Conservation (phyloP, 2,113 vertebrate genomes). For the Charadrius vociferus region DNA sequence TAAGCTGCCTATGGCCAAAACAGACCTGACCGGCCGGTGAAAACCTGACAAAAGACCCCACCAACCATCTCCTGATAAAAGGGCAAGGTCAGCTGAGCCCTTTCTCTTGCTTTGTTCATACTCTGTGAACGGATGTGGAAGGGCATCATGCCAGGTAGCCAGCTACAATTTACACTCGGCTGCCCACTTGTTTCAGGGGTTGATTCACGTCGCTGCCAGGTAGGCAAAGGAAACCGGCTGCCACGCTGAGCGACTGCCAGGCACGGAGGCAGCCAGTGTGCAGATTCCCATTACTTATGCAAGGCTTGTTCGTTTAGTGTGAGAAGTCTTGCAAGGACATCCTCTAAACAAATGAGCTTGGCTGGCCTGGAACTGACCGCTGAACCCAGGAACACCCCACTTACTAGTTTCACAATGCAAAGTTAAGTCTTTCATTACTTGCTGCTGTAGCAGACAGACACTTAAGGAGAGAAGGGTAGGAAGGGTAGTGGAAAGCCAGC, state of each 20-base stretch:
- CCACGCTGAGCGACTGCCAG: background rate
- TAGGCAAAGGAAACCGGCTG: background rate
- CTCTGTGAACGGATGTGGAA: background rate
- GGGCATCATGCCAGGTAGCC: background rate
- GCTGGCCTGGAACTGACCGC: background rate
- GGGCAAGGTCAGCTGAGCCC: background rate
- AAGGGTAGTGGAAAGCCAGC: background rate
- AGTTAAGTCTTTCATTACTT: background rate
- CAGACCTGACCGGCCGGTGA: background rate
- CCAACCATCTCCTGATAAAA: background rate
- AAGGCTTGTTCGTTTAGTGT: background rate
- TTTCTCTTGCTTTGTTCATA: background rate
- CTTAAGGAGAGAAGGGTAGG: background rate
- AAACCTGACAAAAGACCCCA: background rate
- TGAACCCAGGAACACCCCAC: background rate
- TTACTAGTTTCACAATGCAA: background rate
- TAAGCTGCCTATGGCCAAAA: background rate
- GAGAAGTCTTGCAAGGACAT: background rate
- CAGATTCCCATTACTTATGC: background rate
- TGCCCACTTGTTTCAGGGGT: background rate
- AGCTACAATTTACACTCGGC: background rate
- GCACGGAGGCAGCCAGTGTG: background rate
- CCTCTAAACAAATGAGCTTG: slow-evolving; percentile 16
- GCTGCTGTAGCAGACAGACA: background rate
- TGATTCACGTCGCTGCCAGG: background rate